phyloP scores from a whole-genome alignment of 2,888 invertebrate species.

The Hoplodrina ambigua region DNA sequence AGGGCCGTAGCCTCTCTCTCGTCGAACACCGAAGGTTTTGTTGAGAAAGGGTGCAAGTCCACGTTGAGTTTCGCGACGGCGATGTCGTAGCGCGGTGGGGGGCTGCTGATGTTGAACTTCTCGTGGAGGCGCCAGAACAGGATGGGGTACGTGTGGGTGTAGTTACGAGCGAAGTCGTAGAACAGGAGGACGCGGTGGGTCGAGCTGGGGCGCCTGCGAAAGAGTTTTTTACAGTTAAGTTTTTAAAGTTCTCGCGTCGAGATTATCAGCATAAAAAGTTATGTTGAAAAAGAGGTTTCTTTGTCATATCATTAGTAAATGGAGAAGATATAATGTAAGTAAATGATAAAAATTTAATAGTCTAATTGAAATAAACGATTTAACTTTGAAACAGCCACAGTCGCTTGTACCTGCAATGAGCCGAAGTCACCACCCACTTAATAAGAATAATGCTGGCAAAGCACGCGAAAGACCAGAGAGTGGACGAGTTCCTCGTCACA shows the following conservation, averaged over 20 bases:
- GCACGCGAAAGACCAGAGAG: conserved; percentile 79
- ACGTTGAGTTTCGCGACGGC: conserved; percentile 81
- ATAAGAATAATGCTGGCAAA: conserved; percentile 81
- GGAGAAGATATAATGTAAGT: too few relatives aligned
- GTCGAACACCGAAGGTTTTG: conserved; percentile 75
- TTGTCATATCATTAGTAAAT: too few relatives aligned
- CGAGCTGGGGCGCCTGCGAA: conserved; percentile 63
- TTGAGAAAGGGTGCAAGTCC: conserved; percentile 64
- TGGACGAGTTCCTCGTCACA: conserved; percentile 74
- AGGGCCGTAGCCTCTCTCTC: conserved; percentile 49
- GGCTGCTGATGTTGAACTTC: conserved; percentile 71
- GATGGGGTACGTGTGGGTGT: conserved; percentile 77
- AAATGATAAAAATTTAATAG: too few relatives aligned
- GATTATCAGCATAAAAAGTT: too few relatives aligned
- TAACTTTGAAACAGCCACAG: neutral
- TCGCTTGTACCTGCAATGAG: conserved; percentile 75
- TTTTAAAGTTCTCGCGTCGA: neutral
- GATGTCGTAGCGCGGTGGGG: conserved; percentile 74
- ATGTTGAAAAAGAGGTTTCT: too few relatives aligned
- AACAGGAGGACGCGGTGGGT: conserved; percentile 79
- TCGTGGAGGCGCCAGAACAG: conserved; percentile 82
- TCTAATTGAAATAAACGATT: too few relatives aligned
- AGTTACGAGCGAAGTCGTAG: conserved; percentile 77
- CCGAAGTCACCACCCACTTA: conserved; percentile 82
- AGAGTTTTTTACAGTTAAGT: neutral